Base-by-base conservation (phyloP, 1,140 invertebrate genomes). In the Lutraria rhynchaena region DNA sequence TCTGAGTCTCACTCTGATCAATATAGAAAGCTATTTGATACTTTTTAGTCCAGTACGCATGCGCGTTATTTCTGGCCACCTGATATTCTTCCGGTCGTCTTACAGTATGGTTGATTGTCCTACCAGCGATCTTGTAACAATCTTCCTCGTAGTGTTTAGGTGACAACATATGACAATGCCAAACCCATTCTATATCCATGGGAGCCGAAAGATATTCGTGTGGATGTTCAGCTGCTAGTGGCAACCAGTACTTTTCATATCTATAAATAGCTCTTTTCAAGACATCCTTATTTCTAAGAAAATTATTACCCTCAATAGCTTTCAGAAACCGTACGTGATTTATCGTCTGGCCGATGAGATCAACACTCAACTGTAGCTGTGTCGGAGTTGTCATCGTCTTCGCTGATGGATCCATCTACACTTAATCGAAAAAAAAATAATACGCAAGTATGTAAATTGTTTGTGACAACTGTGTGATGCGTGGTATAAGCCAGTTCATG, bases 131-230 rank as follows among this genome's bases (percentile, higher is more conserved):
- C 5, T 41, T 55, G 27, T 84, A 57, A 76, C 93, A 93, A 78
- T 93, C 93, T 70, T 87, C 88, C 61, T 83, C 87, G 74, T 93
- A 93, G 35, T 81, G 57, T n/a, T 85, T 69, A 27, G 93, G 93
- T 60, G 89, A 89, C 31, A 94, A 83, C 86, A 94, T 89, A 71
- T 93, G 93, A 31, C 90, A 91, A 67, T 93, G 93, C 93, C 93
- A 93, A 17, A 93, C 83, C 93, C 93, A 94, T 75, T 93, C 91
- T 55, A 94, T 91, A 82, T 93, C 93, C 31, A 93, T 65, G 17
- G 93, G 93, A 1, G 93, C 92, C 65, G 91, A 87, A 9, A 92
- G 37, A 24, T 87, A 49, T 49, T 78, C 75, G 19, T 49, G 22
- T 15, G 44, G 75, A 58, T 78, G 51, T 17, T 78, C 61, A 17